Conservation (phyloP, 2,888 invertebrate species). For the Chrysopilus asiliformis region DNA sequence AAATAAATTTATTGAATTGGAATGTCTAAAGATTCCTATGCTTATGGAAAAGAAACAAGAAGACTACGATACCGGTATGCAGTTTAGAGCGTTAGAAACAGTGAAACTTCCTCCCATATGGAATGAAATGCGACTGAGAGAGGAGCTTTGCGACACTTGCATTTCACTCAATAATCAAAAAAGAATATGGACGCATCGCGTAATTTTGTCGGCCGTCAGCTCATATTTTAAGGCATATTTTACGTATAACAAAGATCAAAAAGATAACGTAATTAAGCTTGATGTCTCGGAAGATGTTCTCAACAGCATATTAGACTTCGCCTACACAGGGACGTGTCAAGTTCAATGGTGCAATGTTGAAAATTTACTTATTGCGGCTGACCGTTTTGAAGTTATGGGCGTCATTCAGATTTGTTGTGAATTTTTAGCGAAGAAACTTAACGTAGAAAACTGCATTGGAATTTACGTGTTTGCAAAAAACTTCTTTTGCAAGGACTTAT, state of each 20-base stretch:
- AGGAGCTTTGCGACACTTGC: conserved; percentile 56
- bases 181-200: conserved; percentile 51
- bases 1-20: too few relatives aligned
- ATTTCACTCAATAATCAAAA: conserved; percentile 47
- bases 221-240: conserved; percentile 61
- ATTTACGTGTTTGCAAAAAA: conserved; percentile 55
- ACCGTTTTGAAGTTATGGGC: conserved; percentile 60
- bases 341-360: conserved; percentile 56
- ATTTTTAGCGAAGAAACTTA: conserved; percentile 48
- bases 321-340: conserved; percentile 54
- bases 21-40: too few relatives aligned
- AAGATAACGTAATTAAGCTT: conserved; percentile 46
- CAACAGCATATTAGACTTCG: conserved; percentile 55
- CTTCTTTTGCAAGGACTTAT: conserved; percentile 55
- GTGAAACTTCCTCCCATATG: conserved; percentile 53
- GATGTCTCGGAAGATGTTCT: conserved; percentile 47
- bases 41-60: too few relatives aligned
- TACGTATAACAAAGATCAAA: conserved; percentile 41
- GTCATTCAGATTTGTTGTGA: conserved; percentile 56
- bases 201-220: conserved; percentile 56
- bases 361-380: conserved; percentile 52
- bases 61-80: too few relatives aligned
- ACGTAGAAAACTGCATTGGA: conserved; percentile 55
- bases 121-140: conserved; percentile 51
- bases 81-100: too few relatives aligned